These are phyloP conservation scores for Drosophila eohydei DNA, from an alignment of 2,888 invertebrate genomes.

Conservation along the genomic window DNA sequence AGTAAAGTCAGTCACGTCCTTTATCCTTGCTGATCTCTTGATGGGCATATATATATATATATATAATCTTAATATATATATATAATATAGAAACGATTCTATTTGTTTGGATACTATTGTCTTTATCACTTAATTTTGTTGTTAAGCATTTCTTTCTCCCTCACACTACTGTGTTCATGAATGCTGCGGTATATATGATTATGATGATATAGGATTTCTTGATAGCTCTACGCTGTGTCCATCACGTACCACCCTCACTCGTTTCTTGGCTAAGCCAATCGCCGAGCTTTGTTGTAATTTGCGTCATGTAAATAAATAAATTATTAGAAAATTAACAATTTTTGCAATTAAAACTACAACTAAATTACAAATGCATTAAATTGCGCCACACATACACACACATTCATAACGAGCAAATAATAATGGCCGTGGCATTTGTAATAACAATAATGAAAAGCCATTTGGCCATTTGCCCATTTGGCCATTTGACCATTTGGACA, in stretches of 20 bases:
- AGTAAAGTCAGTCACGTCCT: too few relatives aligned
- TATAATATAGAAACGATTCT: too few relatives aligned
- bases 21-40: too few relatives aligned
- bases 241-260: not conserved
- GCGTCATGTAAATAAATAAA: constrained; percentile 60
- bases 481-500: constrained; percentile 19
- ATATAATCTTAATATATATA: too few relatives aligned
- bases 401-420: constrained; percentile 71
- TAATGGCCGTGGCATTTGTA: constrained; percentile 76
- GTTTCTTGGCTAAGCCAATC: constrained; percentile 14
- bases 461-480: constrained; percentile 62
- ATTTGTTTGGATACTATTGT: too few relatives aligned
- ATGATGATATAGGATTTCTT: not conserved
- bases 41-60: too few relatives aligned
- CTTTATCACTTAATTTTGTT: too few relatives aligned
- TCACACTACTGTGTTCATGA: too few relatives aligned
- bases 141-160: too few relatives aligned
- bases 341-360: constrained; percentile 80
- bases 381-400: constrained; percentile 45
- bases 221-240: not conserved
- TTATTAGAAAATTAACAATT: constrained; percentile 74
- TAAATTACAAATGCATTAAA: constrained; percentile 81
- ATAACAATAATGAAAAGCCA: constrained; percentile 79
- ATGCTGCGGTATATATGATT: too few relatives aligned
- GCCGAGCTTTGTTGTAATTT: constrained; percentile 11